Base-by-base conservation (phyloP, 2,113 vertebrate genomes). In the Phalacrocorax carbo region DNA sequence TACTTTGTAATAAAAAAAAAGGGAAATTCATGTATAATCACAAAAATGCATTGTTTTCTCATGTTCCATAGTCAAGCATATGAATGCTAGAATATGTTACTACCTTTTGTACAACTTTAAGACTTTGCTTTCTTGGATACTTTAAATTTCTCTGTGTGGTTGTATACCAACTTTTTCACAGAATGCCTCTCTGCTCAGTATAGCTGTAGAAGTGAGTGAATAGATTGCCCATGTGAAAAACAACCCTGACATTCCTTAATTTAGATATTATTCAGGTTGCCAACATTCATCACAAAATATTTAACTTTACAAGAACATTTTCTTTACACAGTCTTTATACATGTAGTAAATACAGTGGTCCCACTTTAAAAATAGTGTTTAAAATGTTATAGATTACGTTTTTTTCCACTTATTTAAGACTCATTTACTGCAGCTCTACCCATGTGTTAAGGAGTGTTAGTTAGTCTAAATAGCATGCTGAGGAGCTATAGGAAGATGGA, bases 81-180 rank as follows among this genome's bases (percentile, higher is more conserved):
- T 46, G 23, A 86, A 83, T 20, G 12, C 13, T 78, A 52, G 11
- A 12, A 52, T 76, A 52, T 18, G 3, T n/a, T 54, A 85, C 14
- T 40, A 91, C 23, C 9, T 94, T 76, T 87, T 60, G 26, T 79
- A 18, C 8, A 38, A 38, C 12, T 65, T 66, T 68, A 68, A 44
- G 16, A 48, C 19, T 76, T 76, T 9, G 36, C 13, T 66, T 61
- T 29, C 10, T n/a, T 73, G 12, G 14, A 51, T 27, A 20, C 4
- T 40, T 66, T 29, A n/a, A 42, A 27, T 88, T 76, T 82, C 30
- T 85, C n/a, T 72, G 1, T 54, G 19, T 60, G 19, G 17, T 38
- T 0, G 0, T 51, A 72, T 13, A 29, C 2, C 9, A 40, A 38
- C 11, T 72, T 82, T 88, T 58, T 19, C 23, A 42, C 2, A 32